phyloP scores from a whole-genome alignment of 2,888 invertebrate genomes.

The Lagria hirta region DNA sequence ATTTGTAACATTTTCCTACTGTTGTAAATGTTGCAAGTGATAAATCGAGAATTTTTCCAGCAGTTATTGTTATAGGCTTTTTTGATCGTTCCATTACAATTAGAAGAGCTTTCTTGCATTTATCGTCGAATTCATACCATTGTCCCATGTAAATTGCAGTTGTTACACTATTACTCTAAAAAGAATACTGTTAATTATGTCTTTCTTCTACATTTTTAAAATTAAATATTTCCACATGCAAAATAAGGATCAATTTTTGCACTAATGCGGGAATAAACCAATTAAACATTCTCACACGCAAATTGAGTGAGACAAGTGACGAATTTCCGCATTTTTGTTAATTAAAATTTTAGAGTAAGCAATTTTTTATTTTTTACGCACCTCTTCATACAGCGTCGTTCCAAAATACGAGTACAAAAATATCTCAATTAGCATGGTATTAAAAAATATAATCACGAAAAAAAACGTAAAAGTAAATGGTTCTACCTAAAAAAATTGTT shows the following conservation, averaged over 20 bases:
- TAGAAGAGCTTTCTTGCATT: conserved; percentile 52
- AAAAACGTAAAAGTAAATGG: conserved; percentile 5
- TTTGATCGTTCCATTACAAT: conserved; percentile 55
- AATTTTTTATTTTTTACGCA: not conserved
- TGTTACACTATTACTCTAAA: conserved; percentile 53
- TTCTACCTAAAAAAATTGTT: conserved; percentile 10
- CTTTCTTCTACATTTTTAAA: no score
- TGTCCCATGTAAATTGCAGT: conserved; percentile 53
- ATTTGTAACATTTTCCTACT: conserved; percentile 47
- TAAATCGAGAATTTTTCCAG: conserved; percentile 55
- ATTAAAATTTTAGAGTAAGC: not conserved
- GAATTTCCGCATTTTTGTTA: no score
- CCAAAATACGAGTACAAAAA: conserved; percentile 15
- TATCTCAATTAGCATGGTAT: conserved; percentile 9
- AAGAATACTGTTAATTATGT: no score
- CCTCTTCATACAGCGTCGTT: conserved; percentile 12
- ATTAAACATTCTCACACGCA: no score
- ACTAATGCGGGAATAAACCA: no score
- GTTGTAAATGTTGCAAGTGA: conserved; percentile 57
- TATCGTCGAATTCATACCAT: conserved; percentile 47
- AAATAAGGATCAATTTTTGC: no score
- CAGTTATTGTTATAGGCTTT: conserved; percentile 55
- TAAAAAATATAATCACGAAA: conserved; percentile 4
- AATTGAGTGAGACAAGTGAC: no score
- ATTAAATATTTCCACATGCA: no score